A percentile compares a stretch with the other conserved stretches of the same genome.
Evolutionary conservation across 2,888 invertebrate genomes (phyloP).

Genomic region (Abrostola tripartita): DNA sequence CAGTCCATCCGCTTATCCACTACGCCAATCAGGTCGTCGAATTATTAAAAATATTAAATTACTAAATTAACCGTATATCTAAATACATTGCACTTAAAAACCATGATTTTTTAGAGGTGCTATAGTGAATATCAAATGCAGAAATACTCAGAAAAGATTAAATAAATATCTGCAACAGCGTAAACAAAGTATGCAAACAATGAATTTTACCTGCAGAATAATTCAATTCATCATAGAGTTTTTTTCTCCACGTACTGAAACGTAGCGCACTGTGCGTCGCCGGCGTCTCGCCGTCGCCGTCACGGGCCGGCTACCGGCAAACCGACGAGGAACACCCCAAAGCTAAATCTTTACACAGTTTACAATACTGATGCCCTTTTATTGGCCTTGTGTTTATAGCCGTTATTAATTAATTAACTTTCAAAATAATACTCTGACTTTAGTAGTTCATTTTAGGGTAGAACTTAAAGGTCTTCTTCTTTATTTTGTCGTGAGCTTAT

Average conservation of each 20-base stretch:
- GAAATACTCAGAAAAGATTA: too few relatives aligned
- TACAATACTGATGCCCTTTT: slow-evolving; percentile 47
- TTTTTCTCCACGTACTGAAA: slow-evolving; percentile 30
- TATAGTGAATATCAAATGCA: too few relatives aligned
- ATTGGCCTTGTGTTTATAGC: slow-evolving; percentile 44
- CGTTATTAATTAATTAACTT: slow-evolving; percentile 49
- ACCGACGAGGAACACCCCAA: slow-evolving; percentile 58
- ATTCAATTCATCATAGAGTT: slow-evolving; percentile 28
- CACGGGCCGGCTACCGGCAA: slow-evolving; percentile 71
- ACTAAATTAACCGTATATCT: neutral
- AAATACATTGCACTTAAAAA: neutral
- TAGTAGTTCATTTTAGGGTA: slow-evolving; percentile 31
- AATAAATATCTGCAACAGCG: too few relatives aligned
- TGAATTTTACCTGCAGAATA: neutral
- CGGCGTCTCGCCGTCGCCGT: slow-evolving; percentile 75
- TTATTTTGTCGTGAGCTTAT: too few relatives aligned
- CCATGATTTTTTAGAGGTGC: too few relatives aligned
- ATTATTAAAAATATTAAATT: neutral
- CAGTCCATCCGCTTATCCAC: too few relatives aligned
- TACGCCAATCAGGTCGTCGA: too few relatives aligned
- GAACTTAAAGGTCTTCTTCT: too few relatives aligned
- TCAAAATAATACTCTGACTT: slow-evolving; percentile 37
- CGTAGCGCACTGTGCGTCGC: slow-evolving; percentile 39
- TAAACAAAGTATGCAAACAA: too few relatives aligned
- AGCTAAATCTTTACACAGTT: slow-evolving; percentile 58